Evolutionary conservation across 2,797 vertebrate genomes (phyloP).

Genomic region (Enteromius argenteus): DNA sequence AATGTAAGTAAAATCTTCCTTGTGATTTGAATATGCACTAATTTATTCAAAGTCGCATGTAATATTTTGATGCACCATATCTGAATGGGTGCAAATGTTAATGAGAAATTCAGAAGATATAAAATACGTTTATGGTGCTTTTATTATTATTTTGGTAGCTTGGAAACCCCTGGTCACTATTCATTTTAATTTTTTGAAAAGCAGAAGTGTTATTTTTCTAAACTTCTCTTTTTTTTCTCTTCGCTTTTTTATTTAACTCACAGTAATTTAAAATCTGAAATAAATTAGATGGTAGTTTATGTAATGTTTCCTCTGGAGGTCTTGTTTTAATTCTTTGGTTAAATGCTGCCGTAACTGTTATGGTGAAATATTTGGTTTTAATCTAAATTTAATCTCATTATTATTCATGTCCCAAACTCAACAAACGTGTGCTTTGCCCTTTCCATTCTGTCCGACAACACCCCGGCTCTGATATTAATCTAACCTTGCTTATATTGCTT

Average conservation of each 20-base stretch:
- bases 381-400: not conserved
- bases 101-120: not conserved
- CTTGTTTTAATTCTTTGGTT: not conserved
- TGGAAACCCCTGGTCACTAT: not conserved
- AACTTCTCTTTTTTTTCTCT: not conserved
- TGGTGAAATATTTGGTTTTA: not conserved
- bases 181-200: not conserved
- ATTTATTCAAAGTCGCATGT: not conserved
- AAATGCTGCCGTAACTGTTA: not conserved
- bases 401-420: constrained; percentile 4
- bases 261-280: not conserved
- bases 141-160: not conserved
- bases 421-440: constrained; percentile 14
- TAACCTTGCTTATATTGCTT: constrained; percentile 40
- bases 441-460: not conserved
- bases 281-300: not conserved
- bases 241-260: no score
- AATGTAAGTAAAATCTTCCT: not conserved
- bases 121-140: not conserved
- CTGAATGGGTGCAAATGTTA: not conserved
- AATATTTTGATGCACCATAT: not conserved
- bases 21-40: not conserved
- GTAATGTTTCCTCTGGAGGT: not conserved
- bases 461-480: constrained; percentile 25
- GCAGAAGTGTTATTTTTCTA: not conserved